Percentiles rank a stretch among this genome's conserved stretches.
Evolutionary conservation across 2,888 invertebrate species (phyloP).

Genomic region (Amphipyra berbera): DNA sequence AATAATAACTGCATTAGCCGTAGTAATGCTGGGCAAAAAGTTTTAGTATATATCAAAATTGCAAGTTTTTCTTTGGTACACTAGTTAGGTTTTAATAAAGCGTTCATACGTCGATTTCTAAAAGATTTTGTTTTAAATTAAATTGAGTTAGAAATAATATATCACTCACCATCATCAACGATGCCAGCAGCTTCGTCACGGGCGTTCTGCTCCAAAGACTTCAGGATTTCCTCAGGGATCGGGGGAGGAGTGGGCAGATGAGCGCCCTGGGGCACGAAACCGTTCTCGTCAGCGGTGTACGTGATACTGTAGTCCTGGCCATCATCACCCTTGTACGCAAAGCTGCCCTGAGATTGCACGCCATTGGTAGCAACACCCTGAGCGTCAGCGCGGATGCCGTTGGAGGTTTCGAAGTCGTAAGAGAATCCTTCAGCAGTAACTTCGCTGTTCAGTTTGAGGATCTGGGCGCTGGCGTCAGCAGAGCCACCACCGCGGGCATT

Average conservation of each 20-base stretch:
- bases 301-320: constrained; percentile 87
- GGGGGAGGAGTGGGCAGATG: constrained; percentile 87
- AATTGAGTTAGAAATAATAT: not conserved
- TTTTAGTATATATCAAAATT: not conserved
- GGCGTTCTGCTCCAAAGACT: constrained; percentile 86
- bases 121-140: too few species aligned
- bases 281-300: constrained; percentile 87
- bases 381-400: constrained; percentile 86
- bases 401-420: constrained; percentile 86
- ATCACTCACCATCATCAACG: constrained; percentile 85
- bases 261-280: constrained; percentile 84
- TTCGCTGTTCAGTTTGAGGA: constrained; percentile 81
- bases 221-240: constrained; percentile 86
- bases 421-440: constrained; percentile 85
- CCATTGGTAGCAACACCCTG: constrained; percentile 85
- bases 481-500: constrained; percentile 63
- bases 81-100: too few species aligned
- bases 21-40: not conserved
- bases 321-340: constrained; percentile 86
- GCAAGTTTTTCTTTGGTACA: too few species aligned
- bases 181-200: constrained; percentile 87
- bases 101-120: too few species aligned
- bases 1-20: not conserved
- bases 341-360: constrained; percentile 86
- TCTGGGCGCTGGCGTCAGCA: constrained; percentile 82